Base-by-base conservation (phyloP, 2,113 vertebrate genomes). In the Corythornis cristatus region DNA sequence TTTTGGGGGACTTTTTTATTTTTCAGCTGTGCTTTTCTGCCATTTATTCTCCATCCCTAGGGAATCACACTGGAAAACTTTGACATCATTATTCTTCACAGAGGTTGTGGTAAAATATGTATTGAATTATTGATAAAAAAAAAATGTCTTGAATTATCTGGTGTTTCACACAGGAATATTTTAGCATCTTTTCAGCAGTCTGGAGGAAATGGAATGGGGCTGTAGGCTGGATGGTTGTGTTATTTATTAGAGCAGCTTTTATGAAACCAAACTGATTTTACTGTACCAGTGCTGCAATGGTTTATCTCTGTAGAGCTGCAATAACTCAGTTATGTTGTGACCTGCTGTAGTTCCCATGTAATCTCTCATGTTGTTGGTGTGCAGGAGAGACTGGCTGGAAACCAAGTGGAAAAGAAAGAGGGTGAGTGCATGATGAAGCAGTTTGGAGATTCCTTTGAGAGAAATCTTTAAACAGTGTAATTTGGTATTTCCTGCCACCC, bases 351-450 rank as follows among this genome's bases (percentile, higher is more conserved):
- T 96, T 97, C 96, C 93, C 78, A 91, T 94, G 75, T 94, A 96
- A 89, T 96, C 81, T 97, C 95, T 97, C 68, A 79, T 98, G 95
- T 97, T 83, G 57, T 97, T 98, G 94, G 73, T 93, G 62, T 95
- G 83, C 97, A 99, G 99, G 99, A 97, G 99, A 99, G 97, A 99
- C 99, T 90, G 99, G 99, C 89, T 99, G 99, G 99, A 99, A 99
- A 97, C 98, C 99, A 77, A 97, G 98, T 2, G 98, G 97, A 74
- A 99, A 98, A 98, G 99, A 99, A 96, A 98, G 97, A 97, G 96
- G 98, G 98, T 98, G 96, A 97, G 97, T 92, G 66, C 82, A 50
- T 28, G n/a, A 45, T 68, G 29, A 70, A 82, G 51, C 26, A 22
- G 5, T 72, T 61, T 72, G 53, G 42, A 75, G 78, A 45, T 40